These are phyloP conservation scores for Nannobrachium achirus DNA, from an alignment of 2,113 vertebrate species.

Conservation along the genomic window DNA sequence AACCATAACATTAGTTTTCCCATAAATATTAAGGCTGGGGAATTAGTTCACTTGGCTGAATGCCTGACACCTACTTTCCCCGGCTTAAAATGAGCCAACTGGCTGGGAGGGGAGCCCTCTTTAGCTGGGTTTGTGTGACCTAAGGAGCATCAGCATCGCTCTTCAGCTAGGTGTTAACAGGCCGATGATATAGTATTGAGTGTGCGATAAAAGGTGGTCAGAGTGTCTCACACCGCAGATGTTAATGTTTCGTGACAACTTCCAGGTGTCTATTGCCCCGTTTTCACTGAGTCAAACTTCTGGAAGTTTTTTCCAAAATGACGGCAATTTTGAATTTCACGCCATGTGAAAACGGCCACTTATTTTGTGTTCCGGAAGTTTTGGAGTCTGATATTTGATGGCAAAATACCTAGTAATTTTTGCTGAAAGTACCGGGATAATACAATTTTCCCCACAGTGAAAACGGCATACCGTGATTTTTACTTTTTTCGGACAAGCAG, in stretches of 20 bases:
- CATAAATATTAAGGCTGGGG: slow-evolving; percentile 21
- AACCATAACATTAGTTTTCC: slow-evolving; percentile 5
- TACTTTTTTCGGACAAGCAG: too few species aligned
- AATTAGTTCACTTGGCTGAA: slow-evolving; percentile 22
- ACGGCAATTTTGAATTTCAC: too few species aligned
- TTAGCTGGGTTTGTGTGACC: slow-evolving; percentile 52
- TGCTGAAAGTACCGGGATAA: too few species aligned
- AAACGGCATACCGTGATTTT: too few species aligned
- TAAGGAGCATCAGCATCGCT: slow-evolving; percentile 32
- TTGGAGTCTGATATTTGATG: too few species aligned
- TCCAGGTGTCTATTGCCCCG: slow-evolving; percentile 61
- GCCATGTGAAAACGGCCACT: too few species aligned
- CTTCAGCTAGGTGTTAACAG: slow-evolving; percentile 44
- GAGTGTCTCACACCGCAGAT: slow-evolving; percentile 38
- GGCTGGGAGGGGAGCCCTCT: slow-evolving; percentile 27
- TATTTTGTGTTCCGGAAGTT: too few species aligned
- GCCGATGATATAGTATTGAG: slow-evolving; percentile 16
- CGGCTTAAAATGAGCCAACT: slow-evolving; percentile 30
- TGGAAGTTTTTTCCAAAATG: too few species aligned
- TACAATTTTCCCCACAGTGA: too few species aligned
- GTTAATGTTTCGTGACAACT: slow-evolving; percentile 34
- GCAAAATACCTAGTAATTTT: too few species aligned
- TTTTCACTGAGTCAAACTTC: too few species aligned
- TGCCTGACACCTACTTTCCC: slow-evolving; percentile 11
- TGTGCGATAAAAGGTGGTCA: slow-evolving; percentile 51